Percentiles rank a stretch among this genome's conserved stretches.
These are phyloP conservation scores for Synergus gifuensis DNA, from an alignment of 2,888 invertebrate genomes.

Conservation along the genomic window DNA sequence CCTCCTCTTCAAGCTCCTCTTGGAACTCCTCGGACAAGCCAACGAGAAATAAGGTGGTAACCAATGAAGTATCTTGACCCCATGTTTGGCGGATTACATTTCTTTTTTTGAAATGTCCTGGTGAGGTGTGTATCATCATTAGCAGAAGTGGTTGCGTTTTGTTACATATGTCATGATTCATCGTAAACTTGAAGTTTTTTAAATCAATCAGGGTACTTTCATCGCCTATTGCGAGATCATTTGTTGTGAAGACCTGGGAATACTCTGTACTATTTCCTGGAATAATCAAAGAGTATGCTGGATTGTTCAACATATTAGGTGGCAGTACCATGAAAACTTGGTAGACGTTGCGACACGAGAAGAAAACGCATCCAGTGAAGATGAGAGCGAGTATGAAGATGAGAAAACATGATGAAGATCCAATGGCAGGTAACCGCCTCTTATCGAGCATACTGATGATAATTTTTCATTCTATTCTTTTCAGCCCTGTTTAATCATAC, in stretches of 20 bases:
- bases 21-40: slow-evolving; percentile 73
- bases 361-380: slow-evolving; percentile 52
- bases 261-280: slow-evolving; percentile 50
- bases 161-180: slow-evolving; percentile 81
- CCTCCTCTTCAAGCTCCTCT: slow-evolving; percentile 72
- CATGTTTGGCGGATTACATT: slow-evolving; percentile 78
- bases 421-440: slow-evolving; percentile 50
- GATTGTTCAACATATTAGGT: slow-evolving; percentile 36
- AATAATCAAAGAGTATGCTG: slow-evolving; percentile 45
- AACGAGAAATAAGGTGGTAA: slow-evolving; percentile 76
- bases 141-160: slow-evolving; percentile 76
- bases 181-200: slow-evolving; percentile 82
- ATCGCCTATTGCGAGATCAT: slow-evolving; percentile 70
- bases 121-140: slow-evolving; percentile 79
- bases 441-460: slow-evolving; percentile 53
- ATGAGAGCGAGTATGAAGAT: slow-evolving; percentile 48
- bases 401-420: slow-evolving; percentile 51
- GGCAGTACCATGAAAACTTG: slow-evolving; percentile 31
- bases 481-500: slow-evolving; percentile 25
- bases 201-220: slow-evolving; percentile 76
- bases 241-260: slow-evolving; percentile 59
- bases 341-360: slow-evolving; percentile 49
- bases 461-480: slow-evolving; percentile 53
- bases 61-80: slow-evolving; percentile 71
- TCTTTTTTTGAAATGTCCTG: slow-evolving; percentile 76